phyloP scores from a whole-genome alignment of 2,888 invertebrate species.

The Adelphocoris suturalis region DNA sequence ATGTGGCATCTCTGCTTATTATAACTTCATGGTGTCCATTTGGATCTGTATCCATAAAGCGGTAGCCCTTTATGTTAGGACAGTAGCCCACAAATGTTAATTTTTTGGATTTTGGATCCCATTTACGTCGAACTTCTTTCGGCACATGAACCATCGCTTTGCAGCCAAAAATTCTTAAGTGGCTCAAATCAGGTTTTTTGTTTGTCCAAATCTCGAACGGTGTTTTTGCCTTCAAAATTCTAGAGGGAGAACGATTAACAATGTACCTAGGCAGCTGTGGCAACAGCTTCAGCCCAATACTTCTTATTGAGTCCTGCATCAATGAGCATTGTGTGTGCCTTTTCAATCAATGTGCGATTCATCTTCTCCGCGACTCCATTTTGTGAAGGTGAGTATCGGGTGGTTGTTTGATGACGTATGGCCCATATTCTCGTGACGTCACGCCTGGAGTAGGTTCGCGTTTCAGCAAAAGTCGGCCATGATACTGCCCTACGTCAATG shows the following conservation, averaged over 20 bases:
- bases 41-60: constrained; percentile 1
- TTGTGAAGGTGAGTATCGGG: constrained; percentile 71
- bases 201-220: constrained; percentile 61
- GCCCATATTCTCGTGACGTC: no score
- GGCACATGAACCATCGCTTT: constrained; percentile 44
- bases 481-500: no score
- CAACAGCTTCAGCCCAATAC: constrained; percentile 67
- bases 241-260: constrained; percentile 59
- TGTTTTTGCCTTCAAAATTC: constrained; percentile 41
- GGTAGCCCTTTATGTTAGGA: constrained; percentile 1
- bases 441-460: no score
- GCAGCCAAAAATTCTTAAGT: constrained; percentile 58
- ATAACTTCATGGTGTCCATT: constrained; percentile 3
- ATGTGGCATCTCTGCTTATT: constrained; percentile 11
- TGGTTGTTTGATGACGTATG: constrained; percentile 68
- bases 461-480: no score
- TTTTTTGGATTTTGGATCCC: constrained; percentile 59
- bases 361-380: constrained; percentile 73
- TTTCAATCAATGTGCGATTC: constrained; percentile 54
- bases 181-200: constrained; percentile 21
- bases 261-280: constrained; percentile 43
- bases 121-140: constrained; percentile 53
- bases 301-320: constrained; percentile 30
- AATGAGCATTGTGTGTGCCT: constrained; percentile 26
- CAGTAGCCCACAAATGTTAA: constrained; percentile 60